These are phyloP conservation scores for Anolis sagrei DNA, from an alignment of 2,113 vertebrate species.

Conservation along the genomic window DNA sequence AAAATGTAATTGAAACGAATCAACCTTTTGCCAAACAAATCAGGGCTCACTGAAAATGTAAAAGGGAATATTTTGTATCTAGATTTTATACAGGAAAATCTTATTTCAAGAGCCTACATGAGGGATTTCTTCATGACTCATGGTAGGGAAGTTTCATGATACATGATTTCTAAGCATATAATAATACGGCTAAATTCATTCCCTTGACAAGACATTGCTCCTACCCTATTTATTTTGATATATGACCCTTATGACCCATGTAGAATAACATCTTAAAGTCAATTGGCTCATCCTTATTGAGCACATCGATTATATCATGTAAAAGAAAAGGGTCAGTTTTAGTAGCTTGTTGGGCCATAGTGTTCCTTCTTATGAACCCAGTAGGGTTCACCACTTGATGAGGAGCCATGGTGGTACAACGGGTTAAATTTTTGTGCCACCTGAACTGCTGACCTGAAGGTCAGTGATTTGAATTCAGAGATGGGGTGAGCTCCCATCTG, in stretches of 20 bases:
- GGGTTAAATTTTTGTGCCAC: too few relatives aligned
- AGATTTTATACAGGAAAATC: neutral
- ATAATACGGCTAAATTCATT: neutral
- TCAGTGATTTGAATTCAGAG: too few relatives aligned
- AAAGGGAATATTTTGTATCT: neutral
- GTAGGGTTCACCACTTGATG: too few relatives aligned
- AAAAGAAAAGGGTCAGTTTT: neutral
- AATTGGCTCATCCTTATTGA: neutral
- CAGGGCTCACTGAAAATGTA: neutral
- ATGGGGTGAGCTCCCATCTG: too few relatives aligned
- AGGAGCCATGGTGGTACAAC: too few relatives aligned
- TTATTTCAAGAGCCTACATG: neutral
- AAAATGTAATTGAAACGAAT: too few relatives aligned
- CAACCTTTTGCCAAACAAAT: neutral
- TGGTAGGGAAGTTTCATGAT: neutral
- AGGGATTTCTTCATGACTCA: neutral
- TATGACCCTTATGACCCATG: slow-evolving; percentile 18
- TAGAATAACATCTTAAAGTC: slow-evolving; percentile 8
- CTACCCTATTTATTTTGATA: slow-evolving; percentile 16
- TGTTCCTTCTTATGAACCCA: too few relatives aligned
- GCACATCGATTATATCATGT: neutral
- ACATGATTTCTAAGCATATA: slow-evolving; percentile 4
- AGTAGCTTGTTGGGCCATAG: too few relatives aligned
- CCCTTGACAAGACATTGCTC: neutral
- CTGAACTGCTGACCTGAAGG: too few relatives aligned